These are phyloP conservation scores for Jacana jacana DNA, from an alignment of 2,113 vertebrate genomes.

Conservation along the genomic window DNA sequence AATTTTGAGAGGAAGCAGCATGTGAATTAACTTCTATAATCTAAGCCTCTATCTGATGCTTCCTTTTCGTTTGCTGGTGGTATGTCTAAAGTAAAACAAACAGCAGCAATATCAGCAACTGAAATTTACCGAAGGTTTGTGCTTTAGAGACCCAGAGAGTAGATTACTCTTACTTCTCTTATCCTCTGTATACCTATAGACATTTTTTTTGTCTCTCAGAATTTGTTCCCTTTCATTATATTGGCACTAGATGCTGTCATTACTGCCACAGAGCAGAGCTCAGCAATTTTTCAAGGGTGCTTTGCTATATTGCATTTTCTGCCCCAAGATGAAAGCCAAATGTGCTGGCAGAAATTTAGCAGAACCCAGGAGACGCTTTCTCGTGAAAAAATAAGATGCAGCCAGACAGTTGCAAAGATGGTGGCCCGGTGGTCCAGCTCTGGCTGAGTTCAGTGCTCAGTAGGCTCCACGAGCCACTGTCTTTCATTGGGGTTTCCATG, in stretches of 20 bases:
- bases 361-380: neutral
- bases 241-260: constrained; percentile 15
- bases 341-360: neutral
- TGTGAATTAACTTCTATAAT: neutral
- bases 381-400: neutral
- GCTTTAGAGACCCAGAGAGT: neutral
- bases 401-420: neutral
- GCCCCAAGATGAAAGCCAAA: constrained; percentile 26
- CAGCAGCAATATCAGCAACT: neutral
- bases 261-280: constrained; percentile 6
- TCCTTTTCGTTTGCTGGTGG: neutral
- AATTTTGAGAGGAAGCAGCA: neutral
- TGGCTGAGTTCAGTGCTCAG: neutral
- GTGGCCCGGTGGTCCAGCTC: neutral
- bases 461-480: neutral
- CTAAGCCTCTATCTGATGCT: neutral
- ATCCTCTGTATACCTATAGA: neutral
- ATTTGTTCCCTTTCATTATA: constrained; percentile 24
- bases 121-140: constrained; percentile 11
- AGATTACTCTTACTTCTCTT: neutral
- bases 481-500: neutral
- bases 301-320: constrained; percentile 16
- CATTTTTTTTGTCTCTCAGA: neutral
- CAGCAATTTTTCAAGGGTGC: constrained; percentile 1
- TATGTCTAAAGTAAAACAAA: constrained; percentile 14